A percentile compares a stretch with the other conserved stretches of the same genome.
phyloP scores from a whole-genome alignment of 2,888 invertebrate genomes.

The Coelopa pilipes region DNA sequence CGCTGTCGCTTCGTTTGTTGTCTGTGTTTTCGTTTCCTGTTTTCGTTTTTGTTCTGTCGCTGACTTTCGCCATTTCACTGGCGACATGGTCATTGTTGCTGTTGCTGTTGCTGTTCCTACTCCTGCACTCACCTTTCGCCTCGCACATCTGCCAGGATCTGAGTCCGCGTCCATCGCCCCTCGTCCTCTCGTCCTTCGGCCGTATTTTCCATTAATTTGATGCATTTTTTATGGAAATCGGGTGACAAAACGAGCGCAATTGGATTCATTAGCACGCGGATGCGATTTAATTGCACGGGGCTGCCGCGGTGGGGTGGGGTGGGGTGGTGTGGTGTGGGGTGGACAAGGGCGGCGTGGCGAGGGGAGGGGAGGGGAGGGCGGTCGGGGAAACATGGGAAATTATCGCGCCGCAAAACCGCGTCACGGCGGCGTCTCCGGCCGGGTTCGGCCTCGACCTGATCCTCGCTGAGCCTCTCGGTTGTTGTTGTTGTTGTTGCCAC shows the following conservation, averaged over 20 bases:
- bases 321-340: too few species aligned
- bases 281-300: neutral
- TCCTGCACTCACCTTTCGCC: neutral
- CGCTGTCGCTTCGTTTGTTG: neutral
- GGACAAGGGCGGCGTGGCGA: too few species aligned
- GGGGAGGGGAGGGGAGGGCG: neutral
- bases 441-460: too few species aligned
- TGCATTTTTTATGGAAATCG: slow-evolving; percentile 4
- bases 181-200: neutral
- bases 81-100: neutral
- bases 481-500: too few species aligned
- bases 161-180: neutral
- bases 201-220: slow-evolving; percentile 1
- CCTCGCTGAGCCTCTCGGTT: too few species aligned
- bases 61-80: neutral
- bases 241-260: slow-evolving; percentile 2
- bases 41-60: neutral
- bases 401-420: too few species aligned
- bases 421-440: too few species aligned
- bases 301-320: neutral
- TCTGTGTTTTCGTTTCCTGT: neutral
- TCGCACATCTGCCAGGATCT: slow-evolving; percentile 3
- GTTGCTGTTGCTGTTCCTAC: neutral
- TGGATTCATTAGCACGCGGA: slow-evolving; percentile 2
- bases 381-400: neutral